Base-by-base conservation (phyloP, 2,888 invertebrate genomes). In the Harpalus rufipes region DNA sequence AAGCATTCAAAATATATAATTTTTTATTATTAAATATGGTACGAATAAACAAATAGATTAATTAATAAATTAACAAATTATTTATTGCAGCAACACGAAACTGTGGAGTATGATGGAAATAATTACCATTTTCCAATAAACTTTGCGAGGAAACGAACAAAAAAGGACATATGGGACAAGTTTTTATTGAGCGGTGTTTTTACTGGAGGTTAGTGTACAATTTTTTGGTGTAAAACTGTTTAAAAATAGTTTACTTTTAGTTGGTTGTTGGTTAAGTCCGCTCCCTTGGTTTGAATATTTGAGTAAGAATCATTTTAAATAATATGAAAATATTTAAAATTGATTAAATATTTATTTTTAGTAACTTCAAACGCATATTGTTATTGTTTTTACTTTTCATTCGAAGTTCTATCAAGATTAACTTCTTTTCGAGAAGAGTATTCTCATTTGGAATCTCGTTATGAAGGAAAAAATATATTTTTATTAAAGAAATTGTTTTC, bases 381-480 rank as follows among this genome's bases (percentile, higher is more conserved):
- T 16, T 63, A 6, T 25, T 63, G 25, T 25, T 10, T 63, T 12
- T 63, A 6, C 16, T 18, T 25, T 10, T 1, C 44, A 14, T 8
- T 21, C 0, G 83, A 74, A 76, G 14, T 59, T 8, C 3, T 51
- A 14, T 14, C 59, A 44, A 87, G 90, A 81, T 5, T 87, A 3
- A 86, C 88, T 56, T 78, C 88, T 61, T 16, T 18, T 61, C 59
- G 65, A 5, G 89, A 89, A 85, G 90, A 90, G 87, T 39, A 51
- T 0, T 76, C 86, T 6, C 89, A 89, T 82, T 81, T 89, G 21
- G 44, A 59, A 61, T 88, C 90, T 76, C 87, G 89, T 65, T 90
- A 90, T 85, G 86, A 88, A 21, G 85, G 87, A 58, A 87, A 85
- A n/a, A 72, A 86, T 7, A 44, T 21, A n/a, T 68, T 76, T 39